Evolutionary conservation across 92 coral and sea anemone species (phyloP).

Genomic region (Porites rus): DNA sequence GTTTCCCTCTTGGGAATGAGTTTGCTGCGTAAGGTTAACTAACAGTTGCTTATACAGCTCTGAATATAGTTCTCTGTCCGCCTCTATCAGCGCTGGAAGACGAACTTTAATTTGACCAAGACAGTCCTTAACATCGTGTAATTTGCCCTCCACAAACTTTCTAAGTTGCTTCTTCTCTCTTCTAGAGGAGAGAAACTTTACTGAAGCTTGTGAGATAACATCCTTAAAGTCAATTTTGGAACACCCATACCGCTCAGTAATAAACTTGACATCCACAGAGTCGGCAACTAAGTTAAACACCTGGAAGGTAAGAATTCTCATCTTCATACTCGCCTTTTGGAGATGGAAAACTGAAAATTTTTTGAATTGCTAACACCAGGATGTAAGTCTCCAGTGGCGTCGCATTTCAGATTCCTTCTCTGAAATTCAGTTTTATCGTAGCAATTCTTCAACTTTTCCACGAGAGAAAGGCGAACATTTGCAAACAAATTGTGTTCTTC

Average conservation of each 20-base stretch:
- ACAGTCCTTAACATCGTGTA: not conserved
- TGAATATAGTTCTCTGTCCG: not conserved
- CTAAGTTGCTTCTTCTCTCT: not conserved
- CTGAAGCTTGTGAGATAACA: not conserved
- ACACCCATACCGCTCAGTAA: not conserved
- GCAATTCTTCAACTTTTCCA: not conserved
- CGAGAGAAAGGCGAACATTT: slow-evolving; percentile 8
- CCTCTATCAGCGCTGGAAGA: slow-evolving; percentile 37
- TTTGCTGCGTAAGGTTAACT: not conserved
- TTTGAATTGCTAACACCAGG: slow-evolving; percentile 40
- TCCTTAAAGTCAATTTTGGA: not conserved
- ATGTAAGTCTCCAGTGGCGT: not conserved
- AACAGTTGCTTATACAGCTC: slow-evolving; percentile 1
- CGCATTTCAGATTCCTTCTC: not conserved
- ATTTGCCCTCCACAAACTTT: not conserved
- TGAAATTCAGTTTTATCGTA: not conserved
- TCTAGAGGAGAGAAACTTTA: not conserved
- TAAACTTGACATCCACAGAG: slow-evolving; percentile 5
- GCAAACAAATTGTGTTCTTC: slow-evolving; percentile 7
- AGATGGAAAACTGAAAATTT: not conserved
- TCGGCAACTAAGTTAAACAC: slow-evolving; percentile 23
- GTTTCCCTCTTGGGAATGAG: not conserved
- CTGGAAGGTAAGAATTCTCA: not conserved
- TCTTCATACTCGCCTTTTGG: too few species aligned
- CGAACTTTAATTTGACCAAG: slow-evolving; percentile 1